Evolutionary conservation across 2,797 vertebrate species (phyloP).

Genomic region (Hephaestus fuliginosus): DNA sequence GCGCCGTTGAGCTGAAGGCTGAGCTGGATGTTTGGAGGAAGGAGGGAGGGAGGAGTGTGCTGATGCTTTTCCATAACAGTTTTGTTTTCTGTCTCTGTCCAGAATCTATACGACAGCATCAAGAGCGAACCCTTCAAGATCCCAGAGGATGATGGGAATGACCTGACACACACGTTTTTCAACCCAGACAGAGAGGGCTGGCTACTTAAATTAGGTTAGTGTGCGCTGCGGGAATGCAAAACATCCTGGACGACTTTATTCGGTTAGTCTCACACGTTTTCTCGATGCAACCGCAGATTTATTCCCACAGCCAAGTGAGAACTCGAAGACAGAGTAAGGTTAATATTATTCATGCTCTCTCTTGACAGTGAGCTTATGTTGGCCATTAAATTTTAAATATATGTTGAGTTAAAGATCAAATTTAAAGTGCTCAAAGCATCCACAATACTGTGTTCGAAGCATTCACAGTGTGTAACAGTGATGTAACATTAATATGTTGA

Average conservation of each 20-base stretch:
- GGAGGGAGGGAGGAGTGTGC: background rate
- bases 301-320: conserved; percentile 12
- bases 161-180: conserved; percentile 98
- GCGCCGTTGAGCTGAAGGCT: conserved; percentile 19
- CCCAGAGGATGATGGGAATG: conserved; percentile 97
- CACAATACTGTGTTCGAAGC: background rate
- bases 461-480: background rate
- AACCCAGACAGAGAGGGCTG: conserved; percentile 96
- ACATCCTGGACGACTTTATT: conserved; percentile 53
- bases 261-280: conserved; percentile 28
- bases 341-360: background rate
- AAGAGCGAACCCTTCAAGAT: conserved; percentile 97
- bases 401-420: background rate
- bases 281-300: conserved; percentile 7
- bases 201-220: conserved; percentile 95
- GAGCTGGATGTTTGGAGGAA: conserved; percentile 26
- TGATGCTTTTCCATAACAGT: conserved; percentile 9
- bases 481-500: background rate
- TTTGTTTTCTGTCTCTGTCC: conserved; percentile 31
- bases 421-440: background rate
- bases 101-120: conserved; percentile 95
- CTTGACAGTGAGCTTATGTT: background rate
- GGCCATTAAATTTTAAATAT: background rate
- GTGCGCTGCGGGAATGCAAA: conserved; percentile 28
- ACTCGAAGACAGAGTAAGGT: background rate